Conservation (phyloP, 1,140 invertebrate species). For the Caerostris darwini region DNA sequence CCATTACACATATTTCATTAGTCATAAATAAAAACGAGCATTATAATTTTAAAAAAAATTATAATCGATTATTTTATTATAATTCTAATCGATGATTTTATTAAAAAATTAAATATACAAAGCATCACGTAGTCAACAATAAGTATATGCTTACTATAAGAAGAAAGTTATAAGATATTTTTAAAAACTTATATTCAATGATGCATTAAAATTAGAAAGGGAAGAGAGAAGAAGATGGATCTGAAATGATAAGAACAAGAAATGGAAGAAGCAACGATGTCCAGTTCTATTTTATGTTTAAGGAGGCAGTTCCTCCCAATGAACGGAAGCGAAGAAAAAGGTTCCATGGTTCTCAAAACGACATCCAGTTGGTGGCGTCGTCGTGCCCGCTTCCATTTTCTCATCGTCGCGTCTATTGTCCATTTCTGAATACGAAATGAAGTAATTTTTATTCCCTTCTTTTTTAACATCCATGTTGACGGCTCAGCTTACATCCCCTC, state of each 20-base stretch:
- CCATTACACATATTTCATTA: no score
- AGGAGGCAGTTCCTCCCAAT: not conserved
- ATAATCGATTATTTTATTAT: no score
- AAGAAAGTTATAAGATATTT: no score
- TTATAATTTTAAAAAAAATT: no score
- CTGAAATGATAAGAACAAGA: not conserved
- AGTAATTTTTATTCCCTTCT: conserved; percentile 13
- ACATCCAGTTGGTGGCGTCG: conserved; percentile 27
- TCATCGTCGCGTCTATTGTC: conserved; percentile 54
- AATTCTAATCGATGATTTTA: no score
- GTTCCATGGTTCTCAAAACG: conserved; percentile 52
- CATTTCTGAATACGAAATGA: conserved; percentile 70
- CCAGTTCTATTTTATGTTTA: conserved; percentile 17
- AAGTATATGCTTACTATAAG: no score
- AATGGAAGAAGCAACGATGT: not conserved
- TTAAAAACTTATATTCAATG: no score
- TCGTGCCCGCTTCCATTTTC: conserved; percentile 14
- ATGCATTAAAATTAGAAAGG: no score
- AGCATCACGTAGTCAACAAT: no score
- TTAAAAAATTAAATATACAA: no score
- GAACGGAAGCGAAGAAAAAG: not conserved
- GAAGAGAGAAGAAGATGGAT: not conserved
- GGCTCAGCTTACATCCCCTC: not conserved
- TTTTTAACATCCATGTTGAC: not conserved
- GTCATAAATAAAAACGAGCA: no score